Percentiles rank a stretch among this genome's conserved stretches.
Conservation (phyloP, 1,140 invertebrate species). For the Neodiprion virginianus region DNA sequence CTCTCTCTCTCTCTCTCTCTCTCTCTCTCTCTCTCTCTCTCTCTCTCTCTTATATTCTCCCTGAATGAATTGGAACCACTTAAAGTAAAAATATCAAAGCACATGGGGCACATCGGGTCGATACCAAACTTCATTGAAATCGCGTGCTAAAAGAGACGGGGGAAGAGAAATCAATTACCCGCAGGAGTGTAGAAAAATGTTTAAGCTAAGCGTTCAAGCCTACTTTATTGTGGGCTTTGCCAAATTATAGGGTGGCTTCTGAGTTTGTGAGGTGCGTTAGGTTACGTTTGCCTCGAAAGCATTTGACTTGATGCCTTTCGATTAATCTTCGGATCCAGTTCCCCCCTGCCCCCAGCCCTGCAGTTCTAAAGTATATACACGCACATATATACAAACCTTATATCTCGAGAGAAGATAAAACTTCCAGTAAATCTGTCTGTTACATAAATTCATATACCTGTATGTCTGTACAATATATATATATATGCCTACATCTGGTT, state of each 20-base stretch:
- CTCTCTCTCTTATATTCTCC: background rate
- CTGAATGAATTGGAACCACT: background rate
- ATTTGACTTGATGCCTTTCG: background rate
- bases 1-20: background rate
- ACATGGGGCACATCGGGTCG: background rate
- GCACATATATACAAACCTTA: no score
- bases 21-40: background rate
- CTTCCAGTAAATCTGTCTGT: no score
- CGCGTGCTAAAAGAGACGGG: background rate
- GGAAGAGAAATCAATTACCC: background rate
- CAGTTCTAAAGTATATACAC: no score
- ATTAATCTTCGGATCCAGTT: background rate
- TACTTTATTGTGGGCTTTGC: constrained; percentile 2
- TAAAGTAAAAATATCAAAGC: background rate
- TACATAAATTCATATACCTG: no score
- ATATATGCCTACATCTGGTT: no score
- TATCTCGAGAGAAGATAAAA: no score
- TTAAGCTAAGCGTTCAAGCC: constrained; percentile 5
- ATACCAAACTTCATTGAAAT: constrained; percentile 3
- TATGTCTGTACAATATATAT: background rate
- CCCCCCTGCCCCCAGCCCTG: no score
- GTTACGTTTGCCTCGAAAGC: background rate
- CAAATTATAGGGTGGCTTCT: constrained; percentile 4
- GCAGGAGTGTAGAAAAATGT: background rate
- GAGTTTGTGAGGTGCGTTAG: no score